Conservation (phyloP, 2,113 vertebrate genomes). For the Bagarius yarrelli region DNA sequence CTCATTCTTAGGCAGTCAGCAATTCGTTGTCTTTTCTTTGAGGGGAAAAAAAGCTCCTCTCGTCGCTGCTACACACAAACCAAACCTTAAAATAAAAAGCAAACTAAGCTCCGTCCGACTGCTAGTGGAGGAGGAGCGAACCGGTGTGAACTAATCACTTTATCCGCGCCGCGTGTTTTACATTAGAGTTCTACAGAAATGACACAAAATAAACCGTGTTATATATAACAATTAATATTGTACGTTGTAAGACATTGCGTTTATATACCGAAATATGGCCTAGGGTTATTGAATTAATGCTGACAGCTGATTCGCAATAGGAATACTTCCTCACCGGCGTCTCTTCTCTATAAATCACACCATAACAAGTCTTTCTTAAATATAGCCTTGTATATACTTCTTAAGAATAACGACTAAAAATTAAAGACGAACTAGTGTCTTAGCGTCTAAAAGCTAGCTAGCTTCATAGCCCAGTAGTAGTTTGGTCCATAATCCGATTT, state of each 20-base stretch:
- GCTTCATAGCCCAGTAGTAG: not conserved
- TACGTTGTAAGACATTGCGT: not conserved
- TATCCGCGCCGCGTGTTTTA: slow-evolving; percentile 2
- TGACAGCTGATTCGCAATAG: slow-evolving; percentile 3
- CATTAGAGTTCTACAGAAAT: too few relatives aligned
- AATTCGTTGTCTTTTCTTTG: slow-evolving; percentile 33
- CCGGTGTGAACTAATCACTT: not conserved
- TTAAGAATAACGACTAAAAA: not conserved
- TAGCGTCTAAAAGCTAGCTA: not conserved
- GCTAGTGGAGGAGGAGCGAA: not conserved
- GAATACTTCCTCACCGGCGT: not conserved
- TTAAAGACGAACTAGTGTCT: not conserved
- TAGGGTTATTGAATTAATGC: not conserved
- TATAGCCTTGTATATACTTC: not conserved
- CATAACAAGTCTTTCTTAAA: not conserved
- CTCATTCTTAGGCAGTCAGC: slow-evolving; percentile 41
- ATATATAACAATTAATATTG: not conserved
- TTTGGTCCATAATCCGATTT: not conserved
- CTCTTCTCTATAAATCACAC: not conserved
- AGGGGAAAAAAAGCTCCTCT: not conserved
- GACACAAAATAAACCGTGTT: too few relatives aligned
- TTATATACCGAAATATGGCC: not conserved
- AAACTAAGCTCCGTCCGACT: not conserved
- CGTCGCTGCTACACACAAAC: slow-evolving; percentile 4
- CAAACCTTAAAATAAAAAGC: not conserved